phyloP scores from a whole-genome alignment of 2,113 vertebrate genomes.

The Otus sunia region DNA sequence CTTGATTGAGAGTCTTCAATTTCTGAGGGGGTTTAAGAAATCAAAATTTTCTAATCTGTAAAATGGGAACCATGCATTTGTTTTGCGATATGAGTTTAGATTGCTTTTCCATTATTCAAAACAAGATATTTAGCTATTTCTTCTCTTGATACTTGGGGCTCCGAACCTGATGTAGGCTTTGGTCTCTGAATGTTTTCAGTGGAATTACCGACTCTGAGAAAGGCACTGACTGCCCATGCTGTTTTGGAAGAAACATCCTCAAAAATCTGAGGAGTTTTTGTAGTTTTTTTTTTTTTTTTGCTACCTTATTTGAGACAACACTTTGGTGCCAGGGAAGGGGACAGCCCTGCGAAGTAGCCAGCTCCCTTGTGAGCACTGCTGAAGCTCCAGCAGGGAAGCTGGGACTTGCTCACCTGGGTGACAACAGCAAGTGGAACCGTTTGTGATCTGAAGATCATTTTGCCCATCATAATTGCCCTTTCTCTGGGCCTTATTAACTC shows the following conservation, averaged over 20 bases:
- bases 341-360: not conserved
- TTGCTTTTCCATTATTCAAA: not conserved
- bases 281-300: not conserved
- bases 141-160: not conserved
- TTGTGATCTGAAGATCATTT: not conserved
- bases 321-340: not conserved
- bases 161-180: not conserved
- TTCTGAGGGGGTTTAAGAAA: not conserved
- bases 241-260: not conserved
- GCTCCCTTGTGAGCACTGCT: not conserved
- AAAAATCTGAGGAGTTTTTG: accelerated
- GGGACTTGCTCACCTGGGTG: too few relatives aligned
- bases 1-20: not conserved
- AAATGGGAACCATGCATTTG: not conserved
- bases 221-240: accelerated
- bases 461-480: not conserved
- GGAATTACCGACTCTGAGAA: not conserved
- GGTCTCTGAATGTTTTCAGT: not conserved
- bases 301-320: not conserved
- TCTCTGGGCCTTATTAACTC: not conserved
- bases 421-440: accelerated
- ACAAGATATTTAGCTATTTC: not conserved
- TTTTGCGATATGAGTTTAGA: not conserved
- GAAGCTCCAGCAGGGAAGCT: not conserved
- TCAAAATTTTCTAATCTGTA: not conserved